Evolutionary conservation across 1,140 invertebrate genomes (phyloP), one percentile per base, ranked within the genome.

Genomic region (Apis cerana): DNA sequence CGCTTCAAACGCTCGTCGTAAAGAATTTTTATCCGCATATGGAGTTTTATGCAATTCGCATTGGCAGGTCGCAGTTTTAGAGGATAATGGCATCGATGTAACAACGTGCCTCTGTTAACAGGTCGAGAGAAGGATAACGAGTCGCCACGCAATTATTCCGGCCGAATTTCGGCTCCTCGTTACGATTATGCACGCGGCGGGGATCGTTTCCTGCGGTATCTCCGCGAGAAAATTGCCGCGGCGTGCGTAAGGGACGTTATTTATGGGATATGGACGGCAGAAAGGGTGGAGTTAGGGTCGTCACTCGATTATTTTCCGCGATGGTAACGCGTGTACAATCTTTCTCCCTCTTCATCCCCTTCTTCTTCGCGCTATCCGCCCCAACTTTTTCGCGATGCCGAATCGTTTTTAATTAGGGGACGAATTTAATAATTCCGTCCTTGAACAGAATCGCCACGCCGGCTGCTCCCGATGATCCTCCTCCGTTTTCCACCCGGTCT

Each of bases 321-420:
- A 59, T 56, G 52, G 62, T 54, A 48, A 19, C 72, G 19, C 50
- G n/a, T 12, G 27, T 56, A 33, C 62, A 48, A 48, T 62, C 72
- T 58, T 59, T 19, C 12, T 11, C 19, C 21, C 33, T 48, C 21
- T 21, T 27, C 21, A 4, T 48, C 33, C 0, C 27, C 11, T 19
- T 10, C n/a, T n/a, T 27, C 13, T 19, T 17, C 17, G 8, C 15
- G 13, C 13, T 27, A n/a, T n/a, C n/a, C n/a, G 1, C 13, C 33
- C 9, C 19, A 59, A 78, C 75, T 70, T 78, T 79, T 61, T 59
- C 75, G 50, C 70, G 64, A 74, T 84, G 67, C n/a, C 61, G 69
- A 79, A 75, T 70, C 58, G 72, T 65, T 84, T 76, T 80, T 80
- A 85, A 85, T 84, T 84, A 85, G 69, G 71, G 72, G 75, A 59